These are phyloP conservation scores for Brassicogethes aeneus DNA, from an alignment of 2,888 invertebrate genomes.

Conservation along the genomic window DNA sequence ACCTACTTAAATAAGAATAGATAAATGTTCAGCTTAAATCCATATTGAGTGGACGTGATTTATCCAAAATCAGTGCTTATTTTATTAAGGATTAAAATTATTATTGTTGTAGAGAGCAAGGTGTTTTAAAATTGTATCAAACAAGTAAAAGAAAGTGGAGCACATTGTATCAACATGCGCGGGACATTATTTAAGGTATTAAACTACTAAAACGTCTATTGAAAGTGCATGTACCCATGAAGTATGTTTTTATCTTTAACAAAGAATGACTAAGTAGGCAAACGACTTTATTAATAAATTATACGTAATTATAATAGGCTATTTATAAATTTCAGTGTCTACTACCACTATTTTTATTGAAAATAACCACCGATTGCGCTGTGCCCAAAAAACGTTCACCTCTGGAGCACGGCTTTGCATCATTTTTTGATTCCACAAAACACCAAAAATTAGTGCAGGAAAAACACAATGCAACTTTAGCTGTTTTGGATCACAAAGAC, in stretches of 20 bases:
- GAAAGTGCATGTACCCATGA: too few relatives aligned
- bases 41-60: conserved; percentile 8
- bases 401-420: neutral
- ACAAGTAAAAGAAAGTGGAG: conserved; percentile 2
- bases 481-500: neutral
- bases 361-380: neutral
- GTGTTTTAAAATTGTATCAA: neutral
- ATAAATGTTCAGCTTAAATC: conserved; percentile 13
- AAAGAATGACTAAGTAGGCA: too few relatives aligned
- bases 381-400: neutral
- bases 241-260: too few relatives aligned
- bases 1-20: neutral
- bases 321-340: too few relatives aligned
- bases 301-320: too few relatives aligned
- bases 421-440: neutral
- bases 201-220: too few relatives aligned
- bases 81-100: neutral
- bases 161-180: conserved; percentile 2
- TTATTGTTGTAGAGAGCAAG: neutral
- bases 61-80: conserved; percentile 9
- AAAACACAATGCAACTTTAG: neutral
- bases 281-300: too few relatives aligned
- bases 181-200: neutral
- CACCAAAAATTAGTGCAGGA: too few relatives aligned
- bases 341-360: too few relatives aligned